Evolutionary conservation across 1,140 invertebrate genomes (phyloP).

Genomic region (Drosophila truncata): DNA sequence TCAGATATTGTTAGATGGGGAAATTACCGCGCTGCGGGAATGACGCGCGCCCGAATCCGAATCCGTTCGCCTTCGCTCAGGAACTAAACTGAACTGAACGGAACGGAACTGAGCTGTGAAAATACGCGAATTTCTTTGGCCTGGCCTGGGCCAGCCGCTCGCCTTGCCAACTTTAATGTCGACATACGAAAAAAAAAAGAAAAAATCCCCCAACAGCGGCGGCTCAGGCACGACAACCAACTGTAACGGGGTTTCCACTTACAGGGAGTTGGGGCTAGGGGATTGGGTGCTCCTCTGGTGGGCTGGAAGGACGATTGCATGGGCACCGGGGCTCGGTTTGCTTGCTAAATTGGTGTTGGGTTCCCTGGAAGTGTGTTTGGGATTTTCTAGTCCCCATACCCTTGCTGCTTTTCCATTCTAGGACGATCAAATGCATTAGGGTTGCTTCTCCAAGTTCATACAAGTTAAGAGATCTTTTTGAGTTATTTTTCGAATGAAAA

Average conservation of each 20-base stretch:
- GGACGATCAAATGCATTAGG: slow-evolving; percentile 20
- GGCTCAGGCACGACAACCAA: slow-evolving; percentile 70
- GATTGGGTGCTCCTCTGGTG: slow-evolving; percentile 30
- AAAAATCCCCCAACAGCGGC: slow-evolving; percentile 35
- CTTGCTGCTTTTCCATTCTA: neutral
- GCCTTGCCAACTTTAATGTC: slow-evolving; percentile 75
- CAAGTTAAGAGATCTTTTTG: neutral
- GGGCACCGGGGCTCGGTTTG: slow-evolving; percentile 38
- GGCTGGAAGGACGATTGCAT: slow-evolving; percentile 53
- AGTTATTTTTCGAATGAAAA: neutral
- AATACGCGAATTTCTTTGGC: slow-evolving; percentile 81
- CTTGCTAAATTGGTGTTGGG: slow-evolving; percentile 77
- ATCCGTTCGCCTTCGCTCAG: slow-evolving; percentile 79
- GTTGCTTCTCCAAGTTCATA: neutral
- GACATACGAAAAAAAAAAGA: slow-evolving; percentile 32
- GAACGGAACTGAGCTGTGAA: slow-evolving; percentile 47
- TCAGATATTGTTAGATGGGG: slow-evolving; percentile 20
- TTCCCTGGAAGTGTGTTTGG: slow-evolving; percentile 71
- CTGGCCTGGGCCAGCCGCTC: slow-evolving; percentile 28
- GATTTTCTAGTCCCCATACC: slow-evolving; percentile 36
- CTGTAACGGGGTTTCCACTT: slow-evolving; percentile 82
- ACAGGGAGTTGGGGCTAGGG: slow-evolving; percentile 65
- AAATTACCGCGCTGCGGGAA: slow-evolving; percentile 69
- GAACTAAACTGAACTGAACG: slow-evolving; percentile 61
- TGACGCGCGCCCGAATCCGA: slow-evolving; percentile 79